These are phyloP conservation scores for Diarsia dahlii DNA, from an alignment of 2,888 invertebrate genomes.

Conservation along the genomic window DNA sequence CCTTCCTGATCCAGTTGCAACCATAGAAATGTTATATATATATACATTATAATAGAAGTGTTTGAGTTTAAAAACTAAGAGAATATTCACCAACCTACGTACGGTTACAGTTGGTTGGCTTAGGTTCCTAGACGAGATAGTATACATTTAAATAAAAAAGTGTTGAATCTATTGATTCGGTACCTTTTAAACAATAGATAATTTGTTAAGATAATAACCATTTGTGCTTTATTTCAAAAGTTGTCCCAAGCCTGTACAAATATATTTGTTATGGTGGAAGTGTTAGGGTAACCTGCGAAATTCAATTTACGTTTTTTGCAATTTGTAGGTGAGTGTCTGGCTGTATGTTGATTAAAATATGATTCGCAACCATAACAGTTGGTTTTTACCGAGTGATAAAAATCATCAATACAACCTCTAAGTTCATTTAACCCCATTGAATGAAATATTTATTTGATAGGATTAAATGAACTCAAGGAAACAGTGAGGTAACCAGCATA, in stretches of 20 bases:
- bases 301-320: too few species aligned
- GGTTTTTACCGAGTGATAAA: too few species aligned
- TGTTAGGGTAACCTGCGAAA: too few species aligned
- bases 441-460: too few species aligned
- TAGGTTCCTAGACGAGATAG: slow-evolving; percentile 34
- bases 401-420: too few species aligned
- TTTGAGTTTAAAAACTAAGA: slow-evolving; percentile 13
- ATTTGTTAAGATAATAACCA: neutral
- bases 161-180: neutral
- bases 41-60: slow-evolving; percentile 19
- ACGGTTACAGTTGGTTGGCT: slow-evolving; percentile 16
- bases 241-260: neutral
- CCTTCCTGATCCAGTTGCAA: neutral
- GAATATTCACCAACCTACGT: neutral
- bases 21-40: slow-evolving; percentile 6
- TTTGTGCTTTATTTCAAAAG: neutral
- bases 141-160: slow-evolving; percentile 10
- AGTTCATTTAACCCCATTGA: too few species aligned
- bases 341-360: too few species aligned
- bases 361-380: too few species aligned
- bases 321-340: too few species aligned
- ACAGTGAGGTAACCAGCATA: too few species aligned
- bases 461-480: too few species aligned
- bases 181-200: neutral
- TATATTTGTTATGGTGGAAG: neutral